Evolutionary conservation across 1,140 invertebrate species (phyloP).

Genomic region (Macrocentrus cingulum): DNA sequence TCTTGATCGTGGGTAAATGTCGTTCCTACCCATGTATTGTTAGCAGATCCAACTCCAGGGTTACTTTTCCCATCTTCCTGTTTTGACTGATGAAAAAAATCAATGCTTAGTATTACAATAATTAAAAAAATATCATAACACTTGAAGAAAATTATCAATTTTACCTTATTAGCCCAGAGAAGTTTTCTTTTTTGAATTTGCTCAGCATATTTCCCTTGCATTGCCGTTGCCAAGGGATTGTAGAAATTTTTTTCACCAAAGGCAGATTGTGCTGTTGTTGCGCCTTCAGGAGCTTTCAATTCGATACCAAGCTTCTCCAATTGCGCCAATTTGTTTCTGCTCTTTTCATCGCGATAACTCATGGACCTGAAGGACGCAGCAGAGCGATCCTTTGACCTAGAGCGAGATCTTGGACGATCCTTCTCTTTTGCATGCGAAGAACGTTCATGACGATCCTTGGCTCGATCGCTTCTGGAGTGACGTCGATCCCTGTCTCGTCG

Average conservation of each 20-base stretch:
- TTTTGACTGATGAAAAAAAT: slow-evolving; percentile 38
- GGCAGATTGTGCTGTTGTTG: slow-evolving; percentile 26
- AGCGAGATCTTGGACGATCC: slow-evolving; percentile 39
- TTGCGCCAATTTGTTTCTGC: slow-evolving; percentile 55
- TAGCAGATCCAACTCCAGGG: slow-evolving; percentile 49
- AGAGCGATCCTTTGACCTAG: slow-evolving; percentile 46
- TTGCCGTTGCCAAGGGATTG: slow-evolving; percentile 77
- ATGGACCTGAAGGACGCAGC: slow-evolving; percentile 38
- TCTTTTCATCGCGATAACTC: slow-evolving; percentile 53
- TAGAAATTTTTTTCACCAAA: slow-evolving; percentile 72
- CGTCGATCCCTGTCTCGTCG: slow-evolving; percentile 38
- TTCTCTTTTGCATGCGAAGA: slow-evolving; percentile 42
- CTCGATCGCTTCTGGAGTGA: slow-evolving; percentile 34
- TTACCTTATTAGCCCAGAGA: slow-evolving; percentile 78
- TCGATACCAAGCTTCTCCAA: slow-evolving; percentile 58
- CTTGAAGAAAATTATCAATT: too few species aligned
- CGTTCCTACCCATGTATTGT: slow-evolving; percentile 77
- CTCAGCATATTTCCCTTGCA: slow-evolving; percentile 82
- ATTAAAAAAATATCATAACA: too few species aligned
- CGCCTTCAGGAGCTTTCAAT: slow-evolving; percentile 47
- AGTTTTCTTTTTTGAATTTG: slow-evolving; percentile 88
- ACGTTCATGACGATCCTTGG: slow-evolving; percentile 43
- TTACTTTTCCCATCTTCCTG: slow-evolving; percentile 44
- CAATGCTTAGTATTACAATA: too few species aligned
- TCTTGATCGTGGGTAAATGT: slow-evolving; percentile 87